phyloP scores from a whole-genome alignment of 2,888 invertebrate genomes.

The Tenthredo livida region DNA sequence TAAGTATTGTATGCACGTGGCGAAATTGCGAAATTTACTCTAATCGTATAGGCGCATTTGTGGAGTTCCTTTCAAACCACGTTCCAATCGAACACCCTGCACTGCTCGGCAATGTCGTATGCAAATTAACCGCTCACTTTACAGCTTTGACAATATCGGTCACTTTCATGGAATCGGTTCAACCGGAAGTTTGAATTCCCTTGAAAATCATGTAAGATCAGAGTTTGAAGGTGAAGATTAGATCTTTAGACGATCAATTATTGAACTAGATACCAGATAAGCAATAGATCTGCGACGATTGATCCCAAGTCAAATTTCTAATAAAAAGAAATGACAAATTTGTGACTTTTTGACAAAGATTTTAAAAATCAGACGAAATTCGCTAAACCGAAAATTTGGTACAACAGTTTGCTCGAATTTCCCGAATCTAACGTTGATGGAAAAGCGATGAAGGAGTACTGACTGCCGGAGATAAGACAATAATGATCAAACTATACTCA shows the following conservation, averaged over 20 bases:
- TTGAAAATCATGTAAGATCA: neutral
- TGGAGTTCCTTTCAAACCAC: constrained; percentile 10
- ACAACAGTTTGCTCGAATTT: neutral
- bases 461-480: neutral
- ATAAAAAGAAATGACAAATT: neutral
- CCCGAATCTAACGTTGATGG: neutral
- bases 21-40: constrained; percentile 21
- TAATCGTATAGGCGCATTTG: neutral
- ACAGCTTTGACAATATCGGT: constrained; percentile 2
- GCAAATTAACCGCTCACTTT: constrained; percentile 13
- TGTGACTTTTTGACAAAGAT: neutral
- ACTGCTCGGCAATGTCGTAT: neutral
- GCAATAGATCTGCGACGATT: neutral
- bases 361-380: neutral
- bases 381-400: neutral
- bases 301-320: neutral
- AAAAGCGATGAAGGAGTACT: neutral
- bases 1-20: constrained; percentile 28
- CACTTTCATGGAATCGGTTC: neutral
- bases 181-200: neutral
- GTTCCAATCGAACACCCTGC: neutral
- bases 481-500: constrained; percentile 56
- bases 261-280: neutral
- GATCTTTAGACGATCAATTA: neutral
- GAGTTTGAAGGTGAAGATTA: constrained; percentile 4